Percentiles rank a stretch among this genome's conserved stretches.
Conservation (phyloP, 2,797 vertebrate genomes). For the Psittacula echo region DNA sequence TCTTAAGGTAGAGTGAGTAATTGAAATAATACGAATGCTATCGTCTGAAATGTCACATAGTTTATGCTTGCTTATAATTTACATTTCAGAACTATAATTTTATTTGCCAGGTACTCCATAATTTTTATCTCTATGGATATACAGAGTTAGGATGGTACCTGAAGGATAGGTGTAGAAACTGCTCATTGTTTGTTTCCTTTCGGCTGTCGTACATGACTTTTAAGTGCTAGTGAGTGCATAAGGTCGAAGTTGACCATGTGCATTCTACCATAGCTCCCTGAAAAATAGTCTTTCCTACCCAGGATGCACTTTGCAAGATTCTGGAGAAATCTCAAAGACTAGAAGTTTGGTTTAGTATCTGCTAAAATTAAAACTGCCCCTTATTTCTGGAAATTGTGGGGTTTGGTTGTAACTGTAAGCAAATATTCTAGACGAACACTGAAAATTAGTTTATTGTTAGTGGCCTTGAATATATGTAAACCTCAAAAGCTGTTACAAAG, state of each 20-base stretch:
- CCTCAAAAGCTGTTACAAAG: not conserved
- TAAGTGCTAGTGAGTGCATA: not conserved
- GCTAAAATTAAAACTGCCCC: not conserved
- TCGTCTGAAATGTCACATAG: slow-evolving; percentile 68
- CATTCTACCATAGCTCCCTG: not conserved
- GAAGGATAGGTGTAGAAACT: slow-evolving; percentile 81
- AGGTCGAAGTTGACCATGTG: not conserved
- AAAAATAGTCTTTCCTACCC: not conserved
- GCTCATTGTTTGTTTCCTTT: slow-evolving; percentile 80
- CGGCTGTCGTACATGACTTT: slow-evolving; percentile 76
- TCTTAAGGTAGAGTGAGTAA: slow-evolving; percentile 74
- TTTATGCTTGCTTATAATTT: slow-evolving; percentile 79
- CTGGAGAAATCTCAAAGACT: not conserved
- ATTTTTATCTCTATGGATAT: slow-evolving; percentile 80
- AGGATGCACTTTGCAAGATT: not conserved
- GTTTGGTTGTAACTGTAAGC: not conserved
- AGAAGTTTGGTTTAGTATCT: not conserved
- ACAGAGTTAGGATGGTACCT: slow-evolving; percentile 79
- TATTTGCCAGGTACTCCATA: slow-evolving; percentile 81
- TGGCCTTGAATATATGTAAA: not conserved
- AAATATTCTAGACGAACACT: not conserved
- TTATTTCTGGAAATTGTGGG: not conserved
- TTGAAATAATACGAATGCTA: slow-evolving; percentile 73
- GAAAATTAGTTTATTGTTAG: not conserved
- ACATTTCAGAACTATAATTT: slow-evolving; percentile 83